These are phyloP conservation scores for Azorinus chamasolen DNA, from an alignment of 2,888 invertebrate genomes.

Conservation along the genomic window DNA sequence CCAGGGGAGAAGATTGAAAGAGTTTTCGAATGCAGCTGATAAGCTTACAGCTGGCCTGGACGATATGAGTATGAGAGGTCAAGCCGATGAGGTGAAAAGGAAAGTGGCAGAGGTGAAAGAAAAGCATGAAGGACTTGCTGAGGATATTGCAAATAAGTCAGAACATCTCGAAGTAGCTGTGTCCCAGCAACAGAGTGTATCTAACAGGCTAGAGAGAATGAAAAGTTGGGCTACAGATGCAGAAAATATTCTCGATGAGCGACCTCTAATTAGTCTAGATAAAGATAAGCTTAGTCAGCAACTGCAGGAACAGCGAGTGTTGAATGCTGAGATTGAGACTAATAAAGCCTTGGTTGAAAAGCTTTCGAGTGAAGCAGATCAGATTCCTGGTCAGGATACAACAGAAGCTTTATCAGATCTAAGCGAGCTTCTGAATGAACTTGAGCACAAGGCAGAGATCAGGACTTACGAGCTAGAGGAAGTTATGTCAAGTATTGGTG, in stretches of 20 bases:
- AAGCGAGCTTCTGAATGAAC: constrained; percentile 64
- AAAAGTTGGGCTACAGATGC: constrained; percentile 77
- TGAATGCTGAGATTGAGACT: constrained; percentile 80
- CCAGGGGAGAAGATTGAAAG: constrained; percentile 81
- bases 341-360: constrained; percentile 80
- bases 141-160: constrained; percentile 77
- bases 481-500: constrained; percentile 67
- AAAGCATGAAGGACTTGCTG: constrained; percentile 76
- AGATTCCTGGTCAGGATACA: constrained; percentile 70
- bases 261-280: constrained; percentile 93
- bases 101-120: constrained; percentile 67
- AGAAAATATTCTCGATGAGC: constrained; percentile 73
- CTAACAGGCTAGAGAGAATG: constrained; percentile 79
- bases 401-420: constrained; percentile 67
- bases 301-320: constrained; percentile 93
- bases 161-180: constrained; percentile 78
- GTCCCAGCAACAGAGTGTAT: constrained; percentile 81
- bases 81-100: constrained; percentile 72
- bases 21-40: constrained; percentile 89
- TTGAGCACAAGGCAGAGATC: constrained; percentile 74
- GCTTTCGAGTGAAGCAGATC: constrained; percentile 73
- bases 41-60: constrained; percentile 93
- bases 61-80: constrained; percentile 87
- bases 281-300: constrained; percentile 95
- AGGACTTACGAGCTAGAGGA: constrained; percentile 78